phyloP scores from a whole-genome alignment of 2,113 vertebrate species.

The Cryptoleucopteryx plumbea region DNA sequence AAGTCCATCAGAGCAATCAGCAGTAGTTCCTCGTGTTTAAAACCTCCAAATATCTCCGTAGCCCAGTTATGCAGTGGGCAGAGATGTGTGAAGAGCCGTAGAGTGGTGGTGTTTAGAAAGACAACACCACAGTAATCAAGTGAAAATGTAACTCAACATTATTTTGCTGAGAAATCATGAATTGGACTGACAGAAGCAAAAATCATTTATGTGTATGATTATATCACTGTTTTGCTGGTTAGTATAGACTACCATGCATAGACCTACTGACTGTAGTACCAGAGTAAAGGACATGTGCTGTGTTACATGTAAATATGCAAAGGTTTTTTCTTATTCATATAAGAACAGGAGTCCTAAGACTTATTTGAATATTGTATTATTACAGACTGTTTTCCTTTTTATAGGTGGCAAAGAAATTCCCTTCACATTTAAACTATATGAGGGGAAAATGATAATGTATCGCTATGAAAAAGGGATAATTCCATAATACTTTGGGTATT shows the following conservation, averaged over 20 bases:
- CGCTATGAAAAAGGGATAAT: neutral
- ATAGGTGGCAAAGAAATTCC: neutral
- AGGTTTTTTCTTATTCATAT: neutral
- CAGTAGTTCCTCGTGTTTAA: neutral
- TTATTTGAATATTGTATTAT: neutral
- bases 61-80: rapidly evolving
- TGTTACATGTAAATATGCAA: neutral
- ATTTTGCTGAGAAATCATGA: neutral
- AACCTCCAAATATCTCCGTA: neutral
- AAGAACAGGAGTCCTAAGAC: neutral
- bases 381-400: neutral
- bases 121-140: neutral
- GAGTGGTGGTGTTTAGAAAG: neutral
- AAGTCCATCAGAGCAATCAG: neutral
- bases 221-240: neutral
- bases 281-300: neutral
- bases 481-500: neutral
- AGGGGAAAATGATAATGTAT: neutral
- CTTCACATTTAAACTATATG: neutral
- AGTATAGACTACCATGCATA: neutral
- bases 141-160: neutral
- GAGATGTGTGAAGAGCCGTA: neutral
- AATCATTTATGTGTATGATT: neutral
- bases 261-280: neutral
- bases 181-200: neutral